Percentiles rank a stretch among this genome's conserved stretches.
Conservation (phyloP, 2,888 invertebrate genomes). For the Drosophila setosimentum region DNA sequence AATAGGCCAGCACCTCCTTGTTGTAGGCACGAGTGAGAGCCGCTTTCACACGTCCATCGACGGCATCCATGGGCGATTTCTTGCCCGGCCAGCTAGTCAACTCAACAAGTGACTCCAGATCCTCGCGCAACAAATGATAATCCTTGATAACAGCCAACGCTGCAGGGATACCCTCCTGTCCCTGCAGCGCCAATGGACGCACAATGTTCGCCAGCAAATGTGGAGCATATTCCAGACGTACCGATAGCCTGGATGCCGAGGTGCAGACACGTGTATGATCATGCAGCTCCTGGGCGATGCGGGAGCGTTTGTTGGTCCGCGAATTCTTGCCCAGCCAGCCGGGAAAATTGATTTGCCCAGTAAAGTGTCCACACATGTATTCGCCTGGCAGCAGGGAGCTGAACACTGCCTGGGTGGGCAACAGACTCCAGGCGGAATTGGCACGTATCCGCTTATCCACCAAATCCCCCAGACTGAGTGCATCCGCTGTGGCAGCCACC, state of each 20-base stretch:
- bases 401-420: conserved; percentile 95
- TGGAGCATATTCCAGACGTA: conserved; percentile 95
- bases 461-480: conserved; percentile 94
- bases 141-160: conserved; percentile 91
- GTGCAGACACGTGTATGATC: conserved; percentile 94
- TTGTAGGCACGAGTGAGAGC: conserved; percentile 97
- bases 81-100: conserved; percentile 93
- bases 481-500: conserved; percentile 93
- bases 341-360: conserved; percentile 95
- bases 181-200: conserved; percentile 90
- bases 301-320: conserved; percentile 91
- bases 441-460: conserved; percentile 93
- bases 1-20: conserved; percentile 91
- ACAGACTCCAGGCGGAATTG: conserved; percentile 93
- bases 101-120: conserved; percentile 95
- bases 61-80: conserved; percentile 90
- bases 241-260: conserved; percentile 92
- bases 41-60: conserved; percentile 95
- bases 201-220: conserved; percentile 91
- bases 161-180: conserved; percentile 89
- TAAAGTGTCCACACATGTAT: conserved; percentile 92
- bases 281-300: conserved; percentile 93
- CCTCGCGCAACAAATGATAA: conserved; percentile 95
- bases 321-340: conserved; percentile 99
- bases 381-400: conserved; percentile 96